Evolutionary conservation across 2,888 invertebrate genomes (phyloP), one percentile per base, ranked within the genome.

Genomic region (Uloborus plumipes): DNA sequence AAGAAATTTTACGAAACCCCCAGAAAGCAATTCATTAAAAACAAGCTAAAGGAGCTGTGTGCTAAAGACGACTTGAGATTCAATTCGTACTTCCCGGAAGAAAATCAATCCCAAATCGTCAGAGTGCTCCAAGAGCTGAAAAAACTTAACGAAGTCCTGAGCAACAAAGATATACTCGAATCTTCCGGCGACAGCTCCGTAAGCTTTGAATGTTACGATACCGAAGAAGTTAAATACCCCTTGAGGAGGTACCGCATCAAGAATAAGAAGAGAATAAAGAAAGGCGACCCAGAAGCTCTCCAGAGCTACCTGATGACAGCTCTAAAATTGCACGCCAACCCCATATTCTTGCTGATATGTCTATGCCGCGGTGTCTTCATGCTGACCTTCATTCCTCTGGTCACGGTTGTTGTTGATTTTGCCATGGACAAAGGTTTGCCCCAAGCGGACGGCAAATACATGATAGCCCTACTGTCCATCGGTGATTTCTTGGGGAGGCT

Each of bases 401-500:
- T 77, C 14, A 81, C 81, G 1, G 64, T 70, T n/a, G 26, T 77
- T 15, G 77, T 83, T 7, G 83, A 83, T 39, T 83, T 75, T 18
- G 72, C 72, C 1, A 58, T 77, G 51, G 83, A 83, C 47, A 61
- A 77, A 31, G 83, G 83, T 6, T 26, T 83, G 14, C 20, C 26
- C 14, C 61, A 62, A 13, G 55, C 71, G 2, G 51, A 72, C 0
- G 83, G 69, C 1, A 77, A 73, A 31, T 83, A 77, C 20, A 51
- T 73, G 9, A 72, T 83, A 50, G 53, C 77, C 15, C 51, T 39
- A 9, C 20, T 83, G 39, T 83, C 77, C 22, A 9, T 72, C 7
- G 83, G 83, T 2, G 83, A 83, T 20, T 51, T 83, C 6, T 15
- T 83, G 14, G 83, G 83, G 1, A 65, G 77, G 15, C n/a, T 83